Evolutionary conservation across 2,113 vertebrate species (phyloP).

Genomic region (human): GRCh38 chr15:32694501-32695000

Average conservation of each 20-base stretch:
- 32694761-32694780: neutral
- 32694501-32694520: neutral
- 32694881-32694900: neutral
- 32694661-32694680: slow-evolving; percentile 18
- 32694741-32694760: neutral
- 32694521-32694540: neutral
- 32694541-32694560: neutral
- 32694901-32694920: neutral
- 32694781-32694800: neutral
- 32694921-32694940: neutral
- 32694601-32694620: neutral
- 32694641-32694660: neutral
- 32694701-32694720: neutral
- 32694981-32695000: neutral
- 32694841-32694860: neutral
- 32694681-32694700: neutral
- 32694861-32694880: neutral
- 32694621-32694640: neutral
- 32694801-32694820: neutral
- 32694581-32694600: slow-evolving; percentile 7
- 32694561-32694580: slow-evolving; percentile 31
- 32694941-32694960: neutral
- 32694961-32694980: neutral
- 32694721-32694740: neutral
- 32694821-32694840: neutral